Percentiles rank a stretch among this genome's conserved stretches.
Evolutionary conservation across 1,140 invertebrate species (phyloP).

Genomic region (Amphibalanus amphitrite): DNA sequence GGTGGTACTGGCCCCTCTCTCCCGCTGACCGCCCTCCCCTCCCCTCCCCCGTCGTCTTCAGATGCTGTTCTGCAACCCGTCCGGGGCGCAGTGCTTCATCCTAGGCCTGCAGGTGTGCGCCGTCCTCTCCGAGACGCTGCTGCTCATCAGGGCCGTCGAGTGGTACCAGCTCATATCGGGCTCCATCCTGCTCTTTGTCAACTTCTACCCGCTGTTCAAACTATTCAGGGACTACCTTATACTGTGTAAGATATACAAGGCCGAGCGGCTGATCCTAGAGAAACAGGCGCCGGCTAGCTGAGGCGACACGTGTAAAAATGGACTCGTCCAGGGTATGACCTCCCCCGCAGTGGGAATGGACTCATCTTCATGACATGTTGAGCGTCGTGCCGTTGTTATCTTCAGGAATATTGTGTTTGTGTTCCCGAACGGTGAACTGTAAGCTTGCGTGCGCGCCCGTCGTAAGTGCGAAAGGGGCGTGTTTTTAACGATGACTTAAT

Average conservation of each 20-base stretch:
- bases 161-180: conserved; percentile 85
- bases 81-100: conserved; percentile 50
- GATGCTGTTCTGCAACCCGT: conserved; percentile 75
- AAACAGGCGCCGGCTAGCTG: conserved; percentile 2
- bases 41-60: no score
- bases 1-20: conserved; percentile 3
- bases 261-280: conserved; percentile 49
- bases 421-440: no score
- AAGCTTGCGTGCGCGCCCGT: no score
- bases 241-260: conserved; percentile 58
- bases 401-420: no score
- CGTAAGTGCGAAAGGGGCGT: no score
- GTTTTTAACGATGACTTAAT: no score
- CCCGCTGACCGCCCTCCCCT: no score
- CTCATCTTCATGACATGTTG: not conserved
- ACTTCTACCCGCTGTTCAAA: conserved; percentile 82
- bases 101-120: conserved; percentile 52
- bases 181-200: conserved; percentile 64
- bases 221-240: conserved; percentile 67
- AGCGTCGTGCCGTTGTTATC: no score
- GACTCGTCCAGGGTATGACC: not conserved
- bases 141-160: conserved; percentile 54
- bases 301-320: not conserved
- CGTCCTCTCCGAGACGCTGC: conserved; percentile 53
- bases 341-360: not conserved